Base-by-base conservation (phyloP, 64 coral and sea anemone species). In the Pachyseris speciosa region DNA sequence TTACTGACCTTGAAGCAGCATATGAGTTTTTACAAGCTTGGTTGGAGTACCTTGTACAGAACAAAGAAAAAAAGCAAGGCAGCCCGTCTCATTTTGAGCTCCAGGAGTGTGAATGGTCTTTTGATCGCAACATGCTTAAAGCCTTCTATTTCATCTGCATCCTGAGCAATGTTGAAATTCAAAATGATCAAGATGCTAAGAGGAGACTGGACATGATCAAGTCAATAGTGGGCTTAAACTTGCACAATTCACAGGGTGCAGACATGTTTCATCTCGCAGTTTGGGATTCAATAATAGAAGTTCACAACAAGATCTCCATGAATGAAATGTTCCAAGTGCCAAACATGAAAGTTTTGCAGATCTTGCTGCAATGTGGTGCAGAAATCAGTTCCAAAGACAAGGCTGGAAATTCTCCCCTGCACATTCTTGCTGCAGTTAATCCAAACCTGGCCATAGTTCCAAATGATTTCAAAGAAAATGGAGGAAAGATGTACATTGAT, bases 121-220 rank as follows among this genome's bases (percentile, higher is more conserved):
- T 92, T 86, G 90, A 92, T 45, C 64, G 30, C 9, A 71, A 72
- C 52, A 73, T 84, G 37, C 83, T 85, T 26, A 53, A 85, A 74
- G 90, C 83, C 4, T 92, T 85, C 45, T 61, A 92, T 65, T 92
- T 92, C 64, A 51, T 92, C 24, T 92, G 90, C 41, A 76, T 76
- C 30, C 37, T 92, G 30, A 75, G 53, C 45, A 92, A 92, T 39
- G 47, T 83, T 64, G 30, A 51, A 39, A 40, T 24, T 28, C 26
- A 43, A 20, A 49, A 47, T n/a, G 70, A 86, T 67, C 68, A 65
- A 10, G 90, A 92, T 9, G 67, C 42, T 34, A 76, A 86, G 17
- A 85, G 55, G 69, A 39, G 45, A 30, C n/a, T 48, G 25, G 68
- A 85, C 11, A 50, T 92, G 69, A 37, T 92, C 9, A 75, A 71